These are phyloP conservation scores for Leptinotarsa tumamoca DNA, from an alignment of 2,888 invertebrate species.

Conservation along the genomic window DNA sequence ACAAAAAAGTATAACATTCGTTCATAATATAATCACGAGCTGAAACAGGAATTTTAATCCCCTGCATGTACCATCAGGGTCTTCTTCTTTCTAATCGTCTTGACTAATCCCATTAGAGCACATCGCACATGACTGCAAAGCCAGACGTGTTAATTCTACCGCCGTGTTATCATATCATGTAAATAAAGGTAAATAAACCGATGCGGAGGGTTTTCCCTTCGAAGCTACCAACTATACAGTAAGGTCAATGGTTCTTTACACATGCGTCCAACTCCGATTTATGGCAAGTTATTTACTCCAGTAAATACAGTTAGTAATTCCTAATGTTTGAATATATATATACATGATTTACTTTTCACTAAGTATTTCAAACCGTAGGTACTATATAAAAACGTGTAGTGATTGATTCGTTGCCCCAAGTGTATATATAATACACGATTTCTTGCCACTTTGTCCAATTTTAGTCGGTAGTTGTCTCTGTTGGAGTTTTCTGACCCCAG, in stretches of 20 bases:
- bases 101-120: slow-evolving; percentile 1
- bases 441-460: neutral
- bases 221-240: neutral
- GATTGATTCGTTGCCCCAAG: no score
- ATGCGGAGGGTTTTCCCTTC: neutral
- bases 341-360: no score
- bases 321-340: no score
- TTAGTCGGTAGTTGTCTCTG: neutral
- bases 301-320: no score
- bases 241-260: no score
- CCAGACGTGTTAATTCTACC: neutral
- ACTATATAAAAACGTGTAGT: no score
- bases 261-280: no score
- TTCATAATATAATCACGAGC: neutral
- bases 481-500: slow-evolving; percentile 37
- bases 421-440: neutral
- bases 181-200: neutral
- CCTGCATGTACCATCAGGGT: neutral
- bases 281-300: no score
- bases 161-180: slow-evolving; percentile 5
- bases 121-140: slow-evolving; percentile 3
- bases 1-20: neutral
- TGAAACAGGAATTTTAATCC: neutral
- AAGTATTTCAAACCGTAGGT: no score
- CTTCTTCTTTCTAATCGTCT: slow-evolving; percentile 5